Conservation (phyloP, 1,140 invertebrate genomes). For the Mizuhopecten yessoensis region DNA sequence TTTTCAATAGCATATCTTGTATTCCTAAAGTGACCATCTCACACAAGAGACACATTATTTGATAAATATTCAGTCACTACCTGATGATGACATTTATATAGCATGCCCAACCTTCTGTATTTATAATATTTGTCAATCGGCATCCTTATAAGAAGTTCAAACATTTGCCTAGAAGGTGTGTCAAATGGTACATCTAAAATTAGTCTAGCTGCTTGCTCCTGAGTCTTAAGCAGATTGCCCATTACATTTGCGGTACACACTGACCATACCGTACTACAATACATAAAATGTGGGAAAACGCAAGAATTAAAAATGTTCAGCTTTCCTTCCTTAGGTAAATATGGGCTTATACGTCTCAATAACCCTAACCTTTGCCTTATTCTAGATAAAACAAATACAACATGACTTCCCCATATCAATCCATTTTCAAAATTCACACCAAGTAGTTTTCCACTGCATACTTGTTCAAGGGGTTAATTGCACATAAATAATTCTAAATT, state of each 20-base stretch:
- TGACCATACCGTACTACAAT: neutral
- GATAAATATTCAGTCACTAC: neutral
- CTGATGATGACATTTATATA: too few species aligned
- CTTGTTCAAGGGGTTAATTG: too few species aligned
- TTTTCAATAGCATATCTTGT: neutral
- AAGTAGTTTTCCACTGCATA: too few species aligned
- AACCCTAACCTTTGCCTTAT: too few species aligned
- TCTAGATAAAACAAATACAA: too few species aligned
- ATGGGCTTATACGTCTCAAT: neutral
- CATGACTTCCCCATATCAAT: too few species aligned
- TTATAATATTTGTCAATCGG: neutral
- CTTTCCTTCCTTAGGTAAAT: neutral
- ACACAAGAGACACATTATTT: neutral
- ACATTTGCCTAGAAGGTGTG: neutral
- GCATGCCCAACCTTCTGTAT: neutral
- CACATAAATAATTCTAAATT: too few species aligned
- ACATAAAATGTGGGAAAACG: neutral
- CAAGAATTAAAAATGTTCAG: neutral
- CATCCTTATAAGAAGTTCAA: neutral
- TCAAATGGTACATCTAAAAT: neutral
- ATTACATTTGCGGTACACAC: neutral
- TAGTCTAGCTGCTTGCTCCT: neutral
- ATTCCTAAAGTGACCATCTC: neutral
- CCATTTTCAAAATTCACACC: too few species aligned
- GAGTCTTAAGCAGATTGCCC: neutral